A percentile compares a stretch with the other conserved stretches of the same genome.
Conservation (phyloP, 2,888 invertebrate species). For the Rhagonycha lutea region DNA sequence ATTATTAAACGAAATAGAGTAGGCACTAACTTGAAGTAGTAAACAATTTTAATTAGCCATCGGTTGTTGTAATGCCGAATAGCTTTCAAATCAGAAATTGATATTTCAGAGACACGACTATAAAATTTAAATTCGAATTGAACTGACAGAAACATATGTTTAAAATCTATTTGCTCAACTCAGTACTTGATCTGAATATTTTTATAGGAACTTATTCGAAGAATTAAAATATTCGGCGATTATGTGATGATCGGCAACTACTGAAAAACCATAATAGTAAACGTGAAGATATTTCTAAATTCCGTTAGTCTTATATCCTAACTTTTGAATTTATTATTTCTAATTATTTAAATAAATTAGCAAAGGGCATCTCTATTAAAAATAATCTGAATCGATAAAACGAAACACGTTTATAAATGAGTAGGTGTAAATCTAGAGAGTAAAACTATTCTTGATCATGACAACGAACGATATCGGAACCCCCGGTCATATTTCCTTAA, state of each 20-base stretch:
- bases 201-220: not conserved
- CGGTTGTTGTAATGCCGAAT: not conserved
- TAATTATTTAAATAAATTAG: not conserved
- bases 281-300: not conserved
- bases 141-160: not conserved
- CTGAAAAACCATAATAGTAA: not conserved
- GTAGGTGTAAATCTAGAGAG: not conserved
- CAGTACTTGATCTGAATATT: not conserved
- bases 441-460: constrained; percentile 35
- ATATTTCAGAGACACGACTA: not conserved
- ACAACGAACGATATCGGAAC: constrained; percentile 44
- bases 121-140: constrained; percentile 1
- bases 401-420: not conserved
- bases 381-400: not conserved
- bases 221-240: not conserved
- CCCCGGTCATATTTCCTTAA: constrained; percentile 39
- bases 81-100: not conserved
- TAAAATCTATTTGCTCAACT: not conserved
- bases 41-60: not conserved
- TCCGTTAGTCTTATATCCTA: not conserved
- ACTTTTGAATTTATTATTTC: not conserved
- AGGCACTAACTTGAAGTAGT: too few species aligned
- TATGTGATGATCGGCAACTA: not conserved
- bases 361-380: not conserved
- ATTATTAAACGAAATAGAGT: too few species aligned